Evolutionary conservation across 2,888 invertebrate species (phyloP).

Genomic region (Hypsopygia costalis): DNA sequence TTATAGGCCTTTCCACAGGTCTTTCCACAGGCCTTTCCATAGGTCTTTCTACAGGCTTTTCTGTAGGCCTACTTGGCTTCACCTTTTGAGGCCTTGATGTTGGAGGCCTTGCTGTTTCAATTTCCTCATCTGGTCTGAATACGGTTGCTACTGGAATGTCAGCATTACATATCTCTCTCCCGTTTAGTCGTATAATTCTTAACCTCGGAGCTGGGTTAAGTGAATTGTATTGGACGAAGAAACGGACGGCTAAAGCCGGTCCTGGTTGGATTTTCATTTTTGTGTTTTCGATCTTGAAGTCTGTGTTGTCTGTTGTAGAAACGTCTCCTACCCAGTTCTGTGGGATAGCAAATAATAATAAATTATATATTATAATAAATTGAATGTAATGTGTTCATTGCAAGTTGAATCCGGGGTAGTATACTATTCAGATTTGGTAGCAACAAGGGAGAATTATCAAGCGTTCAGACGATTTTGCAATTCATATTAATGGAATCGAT

Average conservation of each 20-base stretch:
- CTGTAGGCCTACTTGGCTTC: background rate
- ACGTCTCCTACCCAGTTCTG: constrained; percentile 83
- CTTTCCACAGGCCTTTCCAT: too few relatives aligned
- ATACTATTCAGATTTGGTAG: too few relatives aligned
- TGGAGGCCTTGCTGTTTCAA: background rate
- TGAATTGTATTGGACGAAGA: constrained; percentile 81
- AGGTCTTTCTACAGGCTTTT: background rate
- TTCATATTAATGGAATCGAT: too few relatives aligned
- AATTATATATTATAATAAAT: too few relatives aligned
- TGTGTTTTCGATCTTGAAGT: constrained; percentile 80
- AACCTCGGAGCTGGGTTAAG: constrained; percentile 65
- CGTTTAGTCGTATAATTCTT: constrained; percentile 76
- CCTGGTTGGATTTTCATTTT: constrained; percentile 79
- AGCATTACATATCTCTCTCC: constrained; percentile 79
- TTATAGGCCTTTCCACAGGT: too few relatives aligned
- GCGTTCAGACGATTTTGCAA: too few relatives aligned
- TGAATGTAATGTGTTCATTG: too few relatives aligned
- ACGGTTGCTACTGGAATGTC: constrained; percentile 45
- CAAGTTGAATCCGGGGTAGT: too few relatives aligned
- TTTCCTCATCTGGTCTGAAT: constrained; percentile 23
- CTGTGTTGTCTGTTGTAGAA: constrained; percentile 77
- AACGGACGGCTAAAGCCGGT: constrained; percentile 75
- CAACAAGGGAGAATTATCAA: too few relatives aligned
- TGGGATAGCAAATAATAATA: constrained; percentile 9
- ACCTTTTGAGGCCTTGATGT: constrained; percentile 5